Percentiles rank a stretch among this genome's conserved stretches.
Conservation (phyloP, 2,113 vertebrate species). For the Lycaon pictus region DNA sequence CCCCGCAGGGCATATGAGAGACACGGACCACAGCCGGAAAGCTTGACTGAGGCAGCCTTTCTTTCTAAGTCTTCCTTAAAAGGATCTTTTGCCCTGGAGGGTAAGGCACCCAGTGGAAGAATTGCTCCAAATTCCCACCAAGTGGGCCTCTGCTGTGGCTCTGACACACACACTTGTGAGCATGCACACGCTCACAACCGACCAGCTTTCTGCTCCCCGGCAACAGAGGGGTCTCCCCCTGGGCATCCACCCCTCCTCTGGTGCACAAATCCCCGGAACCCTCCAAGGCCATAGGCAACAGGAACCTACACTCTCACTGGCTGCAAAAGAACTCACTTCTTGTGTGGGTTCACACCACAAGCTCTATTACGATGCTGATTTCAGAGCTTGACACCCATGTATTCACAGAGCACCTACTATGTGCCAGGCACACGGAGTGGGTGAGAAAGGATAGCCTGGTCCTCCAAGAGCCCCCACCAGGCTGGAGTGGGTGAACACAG, state of each 20-base stretch:
- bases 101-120: neutral
- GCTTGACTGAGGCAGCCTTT: neutral
- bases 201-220: neutral
- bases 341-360: accelerated
- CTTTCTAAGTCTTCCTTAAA: neutral
- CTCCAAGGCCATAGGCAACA: neutral
- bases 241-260: neutral
- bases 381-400: accelerated
- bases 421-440: too few relatives aligned
- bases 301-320: neutral
- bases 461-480: accelerated
- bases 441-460: neutral
- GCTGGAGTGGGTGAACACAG: neutral
- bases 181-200: too few relatives aligned
- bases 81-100: neutral
- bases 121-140: neutral
- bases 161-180: neutral
- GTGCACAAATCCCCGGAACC: too few relatives aligned
- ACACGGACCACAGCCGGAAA: accelerated
- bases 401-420: accelerated
- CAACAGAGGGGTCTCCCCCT: neutral
- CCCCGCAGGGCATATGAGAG: neutral
- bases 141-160: neutral
- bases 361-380: accelerated
- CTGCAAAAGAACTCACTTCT: neutral